phyloP scores from a whole-genome alignment of 2,888 invertebrate genomes.

The Coremacera marginata region DNA sequence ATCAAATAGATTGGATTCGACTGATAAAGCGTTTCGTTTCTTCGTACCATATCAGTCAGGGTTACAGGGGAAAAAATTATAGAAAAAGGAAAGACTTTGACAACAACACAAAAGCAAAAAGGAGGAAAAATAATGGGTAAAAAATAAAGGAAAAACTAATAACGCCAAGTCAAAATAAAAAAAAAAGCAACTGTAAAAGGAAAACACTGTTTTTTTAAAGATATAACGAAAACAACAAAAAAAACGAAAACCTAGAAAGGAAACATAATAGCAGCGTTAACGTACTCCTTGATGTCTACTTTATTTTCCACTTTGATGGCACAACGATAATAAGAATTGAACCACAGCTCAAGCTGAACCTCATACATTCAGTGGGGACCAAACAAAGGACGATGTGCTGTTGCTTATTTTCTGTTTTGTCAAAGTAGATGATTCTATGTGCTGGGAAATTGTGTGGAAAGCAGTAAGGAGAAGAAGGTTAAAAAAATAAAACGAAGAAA shows the following conservation, averaged over 20 bases:
- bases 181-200: not conserved
- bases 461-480: not conserved
- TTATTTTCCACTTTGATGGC: constrained; percentile 36
- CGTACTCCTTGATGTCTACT: constrained; percentile 35
- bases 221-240: not conserved
- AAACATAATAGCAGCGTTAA: constrained; percentile 30
- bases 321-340: constrained; percentile 36
- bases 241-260: constrained; percentile 1
- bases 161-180: not conserved
- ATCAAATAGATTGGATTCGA: constrained; percentile 30
- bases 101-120: not conserved
- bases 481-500: not conserved
- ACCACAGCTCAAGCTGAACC: constrained; percentile 11
- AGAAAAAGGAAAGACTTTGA: not conserved
- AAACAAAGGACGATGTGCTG: not conserved
- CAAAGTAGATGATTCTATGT: not conserved
- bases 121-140: not conserved
- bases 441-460: not conserved
- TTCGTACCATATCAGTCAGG: not conserved
- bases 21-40: constrained; percentile 28
- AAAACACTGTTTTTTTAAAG: not conserved
- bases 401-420: constrained; percentile 25
- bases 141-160: not conserved
- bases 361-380: not conserved
- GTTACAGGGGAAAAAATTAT: not conserved